These are phyloP conservation scores for Spea hammondii DNA, from an alignment of 2,797 vertebrate genomes.

Conservation along the genomic window DNA sequence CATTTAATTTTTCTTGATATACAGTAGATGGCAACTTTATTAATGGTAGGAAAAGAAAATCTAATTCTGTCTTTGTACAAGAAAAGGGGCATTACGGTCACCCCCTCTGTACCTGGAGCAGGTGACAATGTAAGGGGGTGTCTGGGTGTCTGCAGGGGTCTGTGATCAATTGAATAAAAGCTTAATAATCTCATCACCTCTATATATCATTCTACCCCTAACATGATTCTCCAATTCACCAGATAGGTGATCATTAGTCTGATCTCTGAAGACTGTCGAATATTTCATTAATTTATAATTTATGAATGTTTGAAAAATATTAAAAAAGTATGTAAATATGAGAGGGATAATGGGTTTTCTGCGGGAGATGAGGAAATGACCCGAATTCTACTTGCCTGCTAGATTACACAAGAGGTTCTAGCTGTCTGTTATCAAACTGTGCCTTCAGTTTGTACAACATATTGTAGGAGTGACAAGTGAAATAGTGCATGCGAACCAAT, in stretches of 20 bases:
- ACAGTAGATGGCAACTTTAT: neutral
- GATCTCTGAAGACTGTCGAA: slow-evolving; percentile 93
- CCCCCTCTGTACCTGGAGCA: slow-evolving; percentile 78
- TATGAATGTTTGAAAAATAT: slow-evolving; percentile 99
- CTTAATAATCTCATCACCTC: slow-evolving; percentile 88
- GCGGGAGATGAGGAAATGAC: slow-evolving; percentile 99
- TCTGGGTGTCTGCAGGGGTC: slow-evolving; percentile 83
- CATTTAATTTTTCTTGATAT: neutral
- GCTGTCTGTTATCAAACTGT: slow-evolving; percentile 91
- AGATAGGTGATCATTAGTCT: slow-evolving; percentile 93
- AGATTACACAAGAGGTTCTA: slow-evolving; percentile 91
- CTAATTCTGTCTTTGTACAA: slow-evolving; percentile 11
- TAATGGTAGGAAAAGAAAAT: neutral
- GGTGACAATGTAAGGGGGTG: slow-evolving; percentile 82
- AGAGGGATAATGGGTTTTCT: slow-evolving; percentile 97
- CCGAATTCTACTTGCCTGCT: slow-evolving; percentile 92
- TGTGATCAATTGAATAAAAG: slow-evolving; percentile 87
- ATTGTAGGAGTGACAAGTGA: slow-evolving; percentile 91
- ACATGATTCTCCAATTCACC: slow-evolving; percentile 78
- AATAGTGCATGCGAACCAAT: slow-evolving; percentile 99
- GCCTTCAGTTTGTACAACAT: slow-evolving; percentile 82
- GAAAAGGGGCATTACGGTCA: slow-evolving; percentile 59
- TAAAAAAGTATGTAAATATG: slow-evolving; percentile 98
- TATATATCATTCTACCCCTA: slow-evolving; percentile 90
- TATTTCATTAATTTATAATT: slow-evolving; percentile 99